These are phyloP conservation scores for Ormyrus pomaceus DNA, from an alignment of 2,888 invertebrate genomes.

Conservation along the genomic window DNA sequence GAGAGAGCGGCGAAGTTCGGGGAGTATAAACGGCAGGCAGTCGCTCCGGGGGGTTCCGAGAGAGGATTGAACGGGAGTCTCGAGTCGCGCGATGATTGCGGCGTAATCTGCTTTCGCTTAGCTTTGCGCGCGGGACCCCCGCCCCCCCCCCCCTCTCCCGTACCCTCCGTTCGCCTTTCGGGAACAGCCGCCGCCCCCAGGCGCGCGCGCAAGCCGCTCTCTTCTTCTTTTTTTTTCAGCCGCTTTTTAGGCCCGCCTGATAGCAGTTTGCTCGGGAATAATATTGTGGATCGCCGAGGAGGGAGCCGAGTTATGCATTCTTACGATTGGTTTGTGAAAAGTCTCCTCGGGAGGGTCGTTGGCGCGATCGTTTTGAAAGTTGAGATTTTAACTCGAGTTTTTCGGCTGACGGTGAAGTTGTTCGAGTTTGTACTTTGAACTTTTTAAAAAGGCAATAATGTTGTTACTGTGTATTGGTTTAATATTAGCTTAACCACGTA, in stretches of 20 bases:
- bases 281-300: no score
- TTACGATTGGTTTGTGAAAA: no score
- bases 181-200: neutral
- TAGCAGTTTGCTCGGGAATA: neutral
- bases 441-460: no score
- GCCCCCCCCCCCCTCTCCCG: no score
- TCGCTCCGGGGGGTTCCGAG: neutral
- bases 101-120: slow-evolving; percentile 73
- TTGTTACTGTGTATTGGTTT: no score
- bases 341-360: no score
- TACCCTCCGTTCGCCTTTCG: neutral
- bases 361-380: no score
- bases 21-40: neutral
- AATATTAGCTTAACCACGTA: no score
- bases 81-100: slow-evolving; percentile 69
- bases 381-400: no score
- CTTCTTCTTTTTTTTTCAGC: neutral
- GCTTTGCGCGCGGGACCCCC: slow-evolving; percentile 58
- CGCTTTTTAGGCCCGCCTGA: neutral
- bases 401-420: no score
- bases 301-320: no score
- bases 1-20: neutral
- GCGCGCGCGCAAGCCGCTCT: neutral
- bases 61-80: neutral
- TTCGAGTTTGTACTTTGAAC: no score